Base-by-base conservation (phyloP, 2,113 vertebrate species). In the Harpagus bidentatus region DNA sequence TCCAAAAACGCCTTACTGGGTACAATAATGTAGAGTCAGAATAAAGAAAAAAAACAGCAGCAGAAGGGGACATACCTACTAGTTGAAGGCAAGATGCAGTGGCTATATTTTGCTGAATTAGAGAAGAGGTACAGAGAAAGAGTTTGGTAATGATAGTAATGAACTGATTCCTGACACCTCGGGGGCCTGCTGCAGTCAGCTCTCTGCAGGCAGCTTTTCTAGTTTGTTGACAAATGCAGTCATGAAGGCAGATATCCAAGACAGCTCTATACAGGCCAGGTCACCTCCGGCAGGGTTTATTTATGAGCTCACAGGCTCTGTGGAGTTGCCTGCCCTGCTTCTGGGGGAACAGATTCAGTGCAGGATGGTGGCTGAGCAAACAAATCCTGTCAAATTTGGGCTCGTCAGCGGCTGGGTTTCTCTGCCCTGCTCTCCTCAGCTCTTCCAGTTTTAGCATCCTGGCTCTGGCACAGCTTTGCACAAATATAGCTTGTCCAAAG, bases 191-290 rank as follows among this genome's bases (percentile, higher is more conserved):
- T 72, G 22, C 47, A 95, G 80, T 47, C 86, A 82, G 55, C 25
- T 89, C 86, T 89, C 77, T 38, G 78, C 78, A 97, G 95, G 78
- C 93, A 95, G 89, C 91, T 82, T 90, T 72, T 85, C 56, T 13
- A 3, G 1, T 56, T 16, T 85, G 84, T 85, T 96, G 95, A 96
- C 90, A 95, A 96, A 94, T 8, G 78, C 47, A 84, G 91, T 78
- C 61, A 31, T 31, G 65, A 89, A 34, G 6, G 86, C 52, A 96
- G 94, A 84, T 79, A 84, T 59, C 70, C 91, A 56, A 56, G 73
- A 85, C 86, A 85, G 88, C 73, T 89, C 78, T 26, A 10, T 19
- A 34, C 81, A 82, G 88, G 56, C 65, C 83, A 89, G 93, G 73
- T 93, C 89, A 80, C 53, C 78, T 56, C 89, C 9, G 42, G 87